Evolutionary conservation across 2,888 invertebrate genomes (phyloP).

Genomic region (Athalia cordata): DNA sequence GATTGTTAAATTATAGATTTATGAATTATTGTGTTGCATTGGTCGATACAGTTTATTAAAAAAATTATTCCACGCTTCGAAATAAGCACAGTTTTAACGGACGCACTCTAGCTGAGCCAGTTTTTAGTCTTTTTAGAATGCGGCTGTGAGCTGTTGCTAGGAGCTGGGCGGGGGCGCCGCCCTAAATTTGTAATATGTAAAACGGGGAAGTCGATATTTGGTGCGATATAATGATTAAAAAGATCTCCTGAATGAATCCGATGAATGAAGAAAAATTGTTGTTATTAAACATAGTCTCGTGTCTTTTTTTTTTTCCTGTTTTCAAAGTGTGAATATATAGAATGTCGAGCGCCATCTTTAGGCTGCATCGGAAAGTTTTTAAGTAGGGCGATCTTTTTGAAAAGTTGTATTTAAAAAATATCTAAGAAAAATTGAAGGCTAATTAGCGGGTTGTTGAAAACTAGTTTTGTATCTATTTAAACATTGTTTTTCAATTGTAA

Average conservation of each 20-base stretch:
- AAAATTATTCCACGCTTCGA: constrained; percentile 2
- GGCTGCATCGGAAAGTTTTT: constrained; percentile 49
- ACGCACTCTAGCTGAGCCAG: constrained; percentile 45
- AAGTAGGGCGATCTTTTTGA: constrained; percentile 41
- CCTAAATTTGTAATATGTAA: constrained; percentile 52
- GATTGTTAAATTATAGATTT: background rate
- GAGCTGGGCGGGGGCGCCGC: constrained; percentile 57
- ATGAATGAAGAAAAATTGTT: background rate
- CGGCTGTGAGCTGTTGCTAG: constrained; percentile 48
- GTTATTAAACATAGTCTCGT: too few species aligned
- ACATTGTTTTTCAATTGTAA: constrained; percentile 34
- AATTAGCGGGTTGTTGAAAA: constrained; percentile 25
- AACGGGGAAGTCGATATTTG: background rate
- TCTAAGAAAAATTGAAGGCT: constrained; percentile 33
- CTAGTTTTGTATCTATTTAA: constrained; percentile 32
- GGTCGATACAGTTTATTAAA: background rate
- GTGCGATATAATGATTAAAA: background rate
- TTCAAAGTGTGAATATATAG: constrained; percentile 20
- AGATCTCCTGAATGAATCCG: background rate
- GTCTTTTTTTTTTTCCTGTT: constrained; percentile 5
- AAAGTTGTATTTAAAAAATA: constrained; percentile 33
- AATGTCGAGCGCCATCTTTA: constrained; percentile 60
- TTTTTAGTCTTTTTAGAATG: constrained; percentile 25
- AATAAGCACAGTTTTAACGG: constrained; percentile 31
- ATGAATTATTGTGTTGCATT: background rate